These are phyloP conservation scores for Rhagophthalmus giganteus DNA, from an alignment of 2,888 invertebrate genomes.

Conservation along the genomic window DNA sequence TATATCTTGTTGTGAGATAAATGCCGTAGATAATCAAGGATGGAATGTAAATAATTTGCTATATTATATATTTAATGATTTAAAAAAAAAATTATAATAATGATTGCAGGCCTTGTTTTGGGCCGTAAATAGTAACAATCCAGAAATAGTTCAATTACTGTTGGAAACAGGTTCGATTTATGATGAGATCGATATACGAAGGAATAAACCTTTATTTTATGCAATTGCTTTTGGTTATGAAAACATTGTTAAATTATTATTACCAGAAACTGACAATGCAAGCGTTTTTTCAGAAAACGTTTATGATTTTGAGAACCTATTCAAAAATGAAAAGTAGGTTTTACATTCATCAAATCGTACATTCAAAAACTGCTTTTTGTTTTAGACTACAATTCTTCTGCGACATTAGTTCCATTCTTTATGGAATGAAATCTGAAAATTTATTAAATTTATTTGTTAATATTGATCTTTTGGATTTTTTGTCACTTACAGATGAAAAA, in stretches of 20 bases:
- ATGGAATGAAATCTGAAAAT: constrained; percentile 63
- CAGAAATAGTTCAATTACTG: constrained; percentile 60
- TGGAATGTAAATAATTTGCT: constrained; percentile 60
- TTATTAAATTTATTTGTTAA: constrained; percentile 57
- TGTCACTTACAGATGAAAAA: constrained; percentile 62
- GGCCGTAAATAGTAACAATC: constrained; percentile 62
- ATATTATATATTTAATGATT: constrained; percentile 13
- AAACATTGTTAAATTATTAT: constrained; percentile 56
- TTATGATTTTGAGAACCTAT: constrained; percentile 38
- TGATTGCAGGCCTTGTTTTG: constrained; percentile 63
- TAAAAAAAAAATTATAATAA: too few species aligned
- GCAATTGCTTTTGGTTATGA: constrained; percentile 59
- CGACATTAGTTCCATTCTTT: constrained; percentile 62
- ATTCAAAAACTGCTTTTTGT: constrained; percentile 14
- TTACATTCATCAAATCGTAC: not conserved
- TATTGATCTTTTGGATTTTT: constrained; percentile 61
- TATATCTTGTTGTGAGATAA: constrained; percentile 59
- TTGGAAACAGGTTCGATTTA: constrained; percentile 59
- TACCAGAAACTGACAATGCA: constrained; percentile 31
- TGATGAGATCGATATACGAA: constrained; percentile 58
- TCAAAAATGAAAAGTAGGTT: constrained; percentile 34
- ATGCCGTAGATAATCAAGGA: constrained; percentile 63
- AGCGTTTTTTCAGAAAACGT: constrained; percentile 2
- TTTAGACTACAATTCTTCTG: constrained; percentile 57
- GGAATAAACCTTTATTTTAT: constrained; percentile 59